phyloP scores from a whole-genome alignment of 2,797 vertebrate species.

The Lemur catta region DNA sequence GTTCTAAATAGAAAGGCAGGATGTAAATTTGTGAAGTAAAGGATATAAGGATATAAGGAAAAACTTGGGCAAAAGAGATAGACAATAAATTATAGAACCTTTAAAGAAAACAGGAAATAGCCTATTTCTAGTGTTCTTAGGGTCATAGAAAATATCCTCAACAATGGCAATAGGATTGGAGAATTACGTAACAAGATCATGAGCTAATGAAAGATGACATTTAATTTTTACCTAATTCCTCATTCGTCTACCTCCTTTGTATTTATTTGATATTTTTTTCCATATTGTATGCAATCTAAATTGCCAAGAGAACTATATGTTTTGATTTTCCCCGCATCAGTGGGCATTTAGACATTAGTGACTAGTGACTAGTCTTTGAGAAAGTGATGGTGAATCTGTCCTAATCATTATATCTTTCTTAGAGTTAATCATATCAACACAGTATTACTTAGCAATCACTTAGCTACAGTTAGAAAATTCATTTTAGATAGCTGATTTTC shows the following conservation, averaged over 20 bases:
- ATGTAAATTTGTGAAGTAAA: neutral
- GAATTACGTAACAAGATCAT: neutral
- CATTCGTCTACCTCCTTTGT: neutral
- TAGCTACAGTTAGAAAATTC: neutral
- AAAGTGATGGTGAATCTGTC: neutral
- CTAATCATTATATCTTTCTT: neutral
- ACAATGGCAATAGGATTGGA: neutral
- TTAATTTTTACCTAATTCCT: neutral
- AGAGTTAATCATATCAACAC: neutral
- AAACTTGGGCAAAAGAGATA: neutral
- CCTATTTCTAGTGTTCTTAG: neutral
- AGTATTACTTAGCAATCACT: neutral
- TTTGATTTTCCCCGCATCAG: neutral
- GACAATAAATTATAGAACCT: neutral
- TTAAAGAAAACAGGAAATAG: neutral
- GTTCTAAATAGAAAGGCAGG: neutral
- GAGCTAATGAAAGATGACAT: neutral
- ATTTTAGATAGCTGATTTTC: neutral
- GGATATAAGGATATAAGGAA: neutral
- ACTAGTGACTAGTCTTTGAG: neutral
- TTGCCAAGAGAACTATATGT: rapidly evolving
- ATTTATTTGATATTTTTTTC: neutral
- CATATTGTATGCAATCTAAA: neutral
- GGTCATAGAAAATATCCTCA: neutral
- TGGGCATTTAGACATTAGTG: neutral